These are phyloP conservation scores for Lasiommata megera DNA, from an alignment of 2,888 invertebrate species.

Conservation along the genomic window DNA sequence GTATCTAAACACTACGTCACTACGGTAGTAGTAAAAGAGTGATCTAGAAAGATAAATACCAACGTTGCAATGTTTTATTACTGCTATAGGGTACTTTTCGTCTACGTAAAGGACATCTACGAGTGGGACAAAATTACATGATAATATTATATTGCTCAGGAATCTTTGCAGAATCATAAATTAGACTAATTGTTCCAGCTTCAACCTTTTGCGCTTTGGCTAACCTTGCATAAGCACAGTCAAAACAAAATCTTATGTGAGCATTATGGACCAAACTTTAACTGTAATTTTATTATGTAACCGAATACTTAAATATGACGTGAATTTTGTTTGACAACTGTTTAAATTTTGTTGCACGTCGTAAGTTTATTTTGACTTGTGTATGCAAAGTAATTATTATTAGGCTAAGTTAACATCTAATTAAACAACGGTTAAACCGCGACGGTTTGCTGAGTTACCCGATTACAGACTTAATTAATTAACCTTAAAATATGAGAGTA, in stretches of 20 bases:
- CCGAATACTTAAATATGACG: not conserved
- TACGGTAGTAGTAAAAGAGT: no score
- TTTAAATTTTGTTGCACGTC: not conserved
- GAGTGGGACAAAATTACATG: constrained; percentile 1
- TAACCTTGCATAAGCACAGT: constrained; percentile 21
- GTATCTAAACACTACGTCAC: no score
- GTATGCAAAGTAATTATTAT: constrained; percentile 28
- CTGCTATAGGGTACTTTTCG: no score
- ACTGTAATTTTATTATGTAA: not conserved
- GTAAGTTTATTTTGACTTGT: constrained; percentile 20
- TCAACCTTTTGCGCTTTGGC: constrained; percentile 62
- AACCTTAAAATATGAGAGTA: not conserved
- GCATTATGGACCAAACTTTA: not conserved
- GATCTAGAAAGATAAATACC: no score
- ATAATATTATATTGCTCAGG: constrained; percentile 21
- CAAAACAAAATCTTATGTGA: constrained; percentile 23
- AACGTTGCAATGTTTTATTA: no score
- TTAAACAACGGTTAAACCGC: constrained; percentile 43
- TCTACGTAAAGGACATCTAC: constrained; percentile 14
- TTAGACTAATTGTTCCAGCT: constrained; percentile 68
- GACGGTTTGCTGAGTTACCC: constrained; percentile 70
- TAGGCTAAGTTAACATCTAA: constrained; percentile 50
- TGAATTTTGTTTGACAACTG: not conserved
- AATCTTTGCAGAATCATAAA: constrained; percentile 31
- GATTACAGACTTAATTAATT: constrained; percentile 18